Conservation (phyloP, 1,140 invertebrate species). For the Drosophila auraria region DNA sequence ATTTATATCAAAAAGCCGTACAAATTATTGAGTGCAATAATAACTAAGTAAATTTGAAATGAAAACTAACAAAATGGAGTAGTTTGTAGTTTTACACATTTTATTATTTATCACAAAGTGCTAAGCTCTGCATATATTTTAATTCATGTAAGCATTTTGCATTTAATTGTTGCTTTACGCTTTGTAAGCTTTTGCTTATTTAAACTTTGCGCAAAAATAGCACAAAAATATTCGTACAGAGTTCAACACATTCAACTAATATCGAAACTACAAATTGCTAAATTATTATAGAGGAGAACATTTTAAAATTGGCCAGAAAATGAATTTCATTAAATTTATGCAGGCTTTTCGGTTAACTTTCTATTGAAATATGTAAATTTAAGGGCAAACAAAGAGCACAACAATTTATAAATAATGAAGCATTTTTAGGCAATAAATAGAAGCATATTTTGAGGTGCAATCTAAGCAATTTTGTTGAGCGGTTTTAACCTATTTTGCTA, state of each 20-base stretch:
- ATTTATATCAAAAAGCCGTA: slow-evolving; percentile 6
- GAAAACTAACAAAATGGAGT: background rate
- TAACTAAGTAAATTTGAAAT: background rate
- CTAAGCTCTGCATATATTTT: background rate
- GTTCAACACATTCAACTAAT: slow-evolving; percentile 2
- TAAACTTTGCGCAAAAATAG: background rate
- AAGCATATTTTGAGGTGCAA: background rate
- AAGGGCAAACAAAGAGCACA: background rate
- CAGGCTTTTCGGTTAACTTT: background rate
- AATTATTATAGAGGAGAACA: background rate
- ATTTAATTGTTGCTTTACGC: slow-evolving; percentile 15
- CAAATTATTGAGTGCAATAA: background rate
- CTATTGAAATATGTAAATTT: slow-evolving; percentile 2
- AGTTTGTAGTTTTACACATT: too few species aligned
- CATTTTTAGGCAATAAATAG: background rate
- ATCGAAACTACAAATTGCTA: background rate
- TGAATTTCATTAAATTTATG: slow-evolving; percentile 18
- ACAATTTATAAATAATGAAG: background rate
- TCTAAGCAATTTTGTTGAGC: background rate
- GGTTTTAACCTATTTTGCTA: too few species aligned
- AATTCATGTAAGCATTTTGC: background rate
- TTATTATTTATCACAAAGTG: slow-evolving; percentile 1
- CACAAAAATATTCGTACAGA: background rate
- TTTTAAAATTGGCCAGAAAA: background rate
- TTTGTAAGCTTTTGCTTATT: background rate